A percentile compares a stretch with the other conserved stretches of the same genome.
These are phyloP conservation scores for Aphyosemion australe DNA, from an alignment of 2,113 vertebrate genomes.

Conservation along the genomic window DNA sequence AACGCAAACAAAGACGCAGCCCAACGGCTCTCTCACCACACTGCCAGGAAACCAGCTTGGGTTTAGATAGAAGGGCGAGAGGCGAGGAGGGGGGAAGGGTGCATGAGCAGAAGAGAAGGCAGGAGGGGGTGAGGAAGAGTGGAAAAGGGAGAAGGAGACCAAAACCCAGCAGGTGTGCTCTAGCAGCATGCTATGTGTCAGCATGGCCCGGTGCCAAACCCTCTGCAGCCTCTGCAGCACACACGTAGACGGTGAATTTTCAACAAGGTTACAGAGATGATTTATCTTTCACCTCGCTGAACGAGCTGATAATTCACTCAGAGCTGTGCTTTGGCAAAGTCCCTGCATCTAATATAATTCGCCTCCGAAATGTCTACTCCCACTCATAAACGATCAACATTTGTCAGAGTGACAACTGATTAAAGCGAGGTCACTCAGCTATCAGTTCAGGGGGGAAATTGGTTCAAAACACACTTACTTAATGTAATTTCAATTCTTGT, in stretches of 20 bases:
- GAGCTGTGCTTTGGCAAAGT: slow-evolving; percentile 25
- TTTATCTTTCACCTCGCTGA: slow-evolving; percentile 50
- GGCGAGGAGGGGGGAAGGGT: not conserved
- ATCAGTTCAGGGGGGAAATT: slow-evolving; percentile 1
- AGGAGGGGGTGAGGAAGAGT: not conserved
- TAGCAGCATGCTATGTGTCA: slow-evolving; percentile 50
- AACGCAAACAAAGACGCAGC: slow-evolving; percentile 73
- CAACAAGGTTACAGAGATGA: slow-evolving; percentile 44
- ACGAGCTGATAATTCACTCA: slow-evolving; percentile 30
- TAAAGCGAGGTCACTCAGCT: slow-evolving; percentile 18
- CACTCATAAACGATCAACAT: slow-evolving; percentile 26
- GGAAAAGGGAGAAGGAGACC: slow-evolving; percentile 54
- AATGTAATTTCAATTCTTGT: slow-evolving; percentile 10
- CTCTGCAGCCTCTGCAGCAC: slow-evolving; percentile 25
- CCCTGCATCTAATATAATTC: slow-evolving; percentile 30
- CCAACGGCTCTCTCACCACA: slow-evolving; percentile 75
- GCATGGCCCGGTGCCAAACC: slow-evolving; percentile 40
- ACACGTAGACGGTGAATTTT: slow-evolving; percentile 28
- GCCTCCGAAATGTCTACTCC: slow-evolving; percentile 29
- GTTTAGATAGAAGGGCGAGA: slow-evolving; percentile 28
- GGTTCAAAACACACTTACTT: not conserved
- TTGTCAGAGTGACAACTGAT: slow-evolving; percentile 31
- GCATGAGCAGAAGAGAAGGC: not conserved
- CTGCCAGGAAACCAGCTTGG: slow-evolving; percentile 68
- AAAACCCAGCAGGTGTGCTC: slow-evolving; percentile 76